These are phyloP conservation scores for Excalfactoria chinensis DNA, from an alignment of 2,113 vertebrate genomes.

Conservation along the genomic window DNA sequence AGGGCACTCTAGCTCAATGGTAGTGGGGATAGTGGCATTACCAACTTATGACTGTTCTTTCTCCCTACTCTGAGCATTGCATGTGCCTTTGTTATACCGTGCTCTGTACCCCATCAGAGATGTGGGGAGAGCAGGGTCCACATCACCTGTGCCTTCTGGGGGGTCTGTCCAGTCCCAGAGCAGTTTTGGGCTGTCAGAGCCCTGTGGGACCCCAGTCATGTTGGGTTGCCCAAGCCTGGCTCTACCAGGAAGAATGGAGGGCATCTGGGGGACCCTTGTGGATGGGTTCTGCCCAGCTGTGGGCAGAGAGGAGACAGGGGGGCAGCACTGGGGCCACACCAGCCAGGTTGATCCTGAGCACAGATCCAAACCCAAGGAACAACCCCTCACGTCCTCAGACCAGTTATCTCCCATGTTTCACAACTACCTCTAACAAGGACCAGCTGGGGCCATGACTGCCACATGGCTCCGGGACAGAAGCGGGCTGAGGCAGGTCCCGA, in stretches of 20 bases:
- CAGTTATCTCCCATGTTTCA: neutral
- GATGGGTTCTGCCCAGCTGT: neutral
- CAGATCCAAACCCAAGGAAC: neutral
- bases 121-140: neutral
- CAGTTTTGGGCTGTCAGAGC: fast-evolving
- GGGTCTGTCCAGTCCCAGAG: fast-evolving
- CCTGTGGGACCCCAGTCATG: neutral
- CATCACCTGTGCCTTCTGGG: neutral
- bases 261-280: too few species aligned
- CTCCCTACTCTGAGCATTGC: fast-evolving
- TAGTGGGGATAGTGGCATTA: neutral
- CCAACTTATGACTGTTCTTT: fast-evolving
- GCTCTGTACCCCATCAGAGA: too few species aligned
- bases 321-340: fast-evolving
- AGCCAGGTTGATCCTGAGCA: neutral
- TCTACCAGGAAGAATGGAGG: neutral
- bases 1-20: fast-evolving
- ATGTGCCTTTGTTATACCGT: neutral
- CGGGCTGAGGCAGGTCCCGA: neutral
- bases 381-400: neutral
- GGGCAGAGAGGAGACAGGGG: neutral
- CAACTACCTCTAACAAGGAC: neutral
- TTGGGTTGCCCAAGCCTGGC: neutral
- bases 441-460: neutral
- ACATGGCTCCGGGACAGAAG: fast-evolving